Evolutionary conservation across 2,797 vertebrate species (phyloP).

Genomic region (Emys orbicularis): DNA sequence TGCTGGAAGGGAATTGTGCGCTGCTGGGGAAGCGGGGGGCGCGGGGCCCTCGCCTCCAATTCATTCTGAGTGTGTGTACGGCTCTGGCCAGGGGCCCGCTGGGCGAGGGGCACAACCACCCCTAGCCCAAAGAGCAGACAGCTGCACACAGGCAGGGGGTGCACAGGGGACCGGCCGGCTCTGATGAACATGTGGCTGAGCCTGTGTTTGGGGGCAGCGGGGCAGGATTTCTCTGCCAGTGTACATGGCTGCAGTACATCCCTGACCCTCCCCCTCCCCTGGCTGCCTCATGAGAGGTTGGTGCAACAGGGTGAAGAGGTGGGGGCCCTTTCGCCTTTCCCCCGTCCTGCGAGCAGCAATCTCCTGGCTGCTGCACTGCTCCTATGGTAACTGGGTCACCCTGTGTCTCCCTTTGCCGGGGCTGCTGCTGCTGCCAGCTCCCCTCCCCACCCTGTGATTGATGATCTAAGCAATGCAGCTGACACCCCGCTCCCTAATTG

Average conservation of each 20-base stretch:
- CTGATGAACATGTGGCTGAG: too few relatives aligned
- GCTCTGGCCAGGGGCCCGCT: too few relatives aligned
- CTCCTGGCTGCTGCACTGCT: conserved; percentile 62
- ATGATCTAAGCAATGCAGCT: conserved; percentile 79
- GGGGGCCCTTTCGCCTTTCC: background rate
- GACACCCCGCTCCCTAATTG: conserved; percentile 78
- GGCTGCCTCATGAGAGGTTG: background rate
- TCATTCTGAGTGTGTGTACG: background rate
- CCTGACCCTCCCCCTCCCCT: background rate
- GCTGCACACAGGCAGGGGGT: background rate
- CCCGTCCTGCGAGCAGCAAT: background rate
- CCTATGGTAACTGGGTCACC: conserved; percentile 30
- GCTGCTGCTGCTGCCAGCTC: conserved; percentile 77
- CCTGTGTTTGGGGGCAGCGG: background rate
- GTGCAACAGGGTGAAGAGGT: background rate
- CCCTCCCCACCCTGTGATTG: conserved; percentile 79
- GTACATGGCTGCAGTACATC: background rate
- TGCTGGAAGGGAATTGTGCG: background rate
- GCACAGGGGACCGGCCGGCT: background rate
- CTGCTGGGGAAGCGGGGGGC: too few relatives aligned
- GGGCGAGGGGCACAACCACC: too few relatives aligned
- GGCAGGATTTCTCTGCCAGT: background rate
- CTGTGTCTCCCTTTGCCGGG: conserved; percentile 45
- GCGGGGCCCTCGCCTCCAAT: background rate
- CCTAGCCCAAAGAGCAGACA: too few relatives aligned